These are phyloP conservation scores for Gnatocerus cornutus DNA, from an alignment of 2,888 invertebrate genomes.

Conservation along the genomic window DNA sequence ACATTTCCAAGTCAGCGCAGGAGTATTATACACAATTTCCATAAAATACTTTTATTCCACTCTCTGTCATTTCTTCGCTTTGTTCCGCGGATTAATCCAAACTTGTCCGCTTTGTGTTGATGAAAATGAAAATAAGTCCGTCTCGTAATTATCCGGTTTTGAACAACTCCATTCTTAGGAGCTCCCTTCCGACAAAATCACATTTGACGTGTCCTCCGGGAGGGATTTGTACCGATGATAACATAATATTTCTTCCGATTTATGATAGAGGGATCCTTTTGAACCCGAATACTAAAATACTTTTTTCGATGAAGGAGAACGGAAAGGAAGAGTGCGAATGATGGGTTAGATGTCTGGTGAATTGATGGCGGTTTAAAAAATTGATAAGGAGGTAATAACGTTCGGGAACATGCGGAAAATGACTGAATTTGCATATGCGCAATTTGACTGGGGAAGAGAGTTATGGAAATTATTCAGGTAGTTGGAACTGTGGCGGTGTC, in stretches of 20 bases:
- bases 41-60: background rate
- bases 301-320: conserved; percentile 1
- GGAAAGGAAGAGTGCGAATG: conserved; percentile 5
- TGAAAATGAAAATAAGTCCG: background rate
- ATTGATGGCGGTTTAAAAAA: conserved; percentile 6
- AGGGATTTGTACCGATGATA: background rate
- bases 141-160: conserved; percentile 2
- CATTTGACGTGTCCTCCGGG: conserved; percentile 9
- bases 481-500: conserved; percentile 2
- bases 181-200: background rate
- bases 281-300: conserved; percentile 8
- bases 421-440: background rate
- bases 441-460: background rate
- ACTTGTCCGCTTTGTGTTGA: background rate
- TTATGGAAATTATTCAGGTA: conserved; percentile 1
- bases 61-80: background rate
- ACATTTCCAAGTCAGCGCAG: background rate
- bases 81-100: background rate
- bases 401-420: background rate
- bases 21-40: background rate
- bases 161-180: background rate
- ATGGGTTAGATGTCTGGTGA: conserved; percentile 1
- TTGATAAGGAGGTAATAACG: conserved; percentile 8
- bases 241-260: conserved; percentile 6
- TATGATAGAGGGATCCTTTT: conserved; percentile 7